Percentiles rank a stretch among this genome's conserved stretches.
These are phyloP conservation scores for Bellardia bayeri DNA, from an alignment of 2,888 invertebrate species.

Conservation along the genomic window DNA sequence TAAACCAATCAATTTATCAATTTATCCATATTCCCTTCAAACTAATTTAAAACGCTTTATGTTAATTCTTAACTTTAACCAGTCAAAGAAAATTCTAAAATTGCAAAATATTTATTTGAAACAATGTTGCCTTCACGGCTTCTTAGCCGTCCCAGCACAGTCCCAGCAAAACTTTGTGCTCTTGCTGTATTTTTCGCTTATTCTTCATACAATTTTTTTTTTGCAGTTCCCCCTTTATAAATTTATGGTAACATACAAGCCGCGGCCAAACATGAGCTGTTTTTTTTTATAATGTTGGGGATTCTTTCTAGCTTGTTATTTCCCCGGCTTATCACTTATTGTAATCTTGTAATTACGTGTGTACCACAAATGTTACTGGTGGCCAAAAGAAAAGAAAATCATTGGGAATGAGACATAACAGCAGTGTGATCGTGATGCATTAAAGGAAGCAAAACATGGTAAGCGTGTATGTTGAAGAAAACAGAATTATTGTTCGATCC, in stretches of 20 bases:
- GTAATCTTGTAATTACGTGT: constrained; percentile 77
- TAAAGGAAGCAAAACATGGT: neutral
- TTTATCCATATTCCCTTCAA: neutral
- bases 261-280: neutral
- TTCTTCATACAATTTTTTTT: neutral
- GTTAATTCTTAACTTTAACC: constrained; percentile 3
- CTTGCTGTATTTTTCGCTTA: neutral
- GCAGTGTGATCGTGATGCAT: neutral
- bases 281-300: constrained; percentile 3
- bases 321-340: constrained; percentile 74
- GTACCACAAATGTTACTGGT: constrained; percentile 75
- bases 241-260: neutral
- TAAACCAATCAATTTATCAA: no score
- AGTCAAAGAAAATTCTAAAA: constrained; percentile 13
- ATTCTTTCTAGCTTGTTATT: constrained; percentile 52
- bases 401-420: constrained; percentile 31
- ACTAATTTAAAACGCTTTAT: constrained; percentile 2
- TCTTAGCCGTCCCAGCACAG: neutral
- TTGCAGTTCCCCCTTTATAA: neutral
- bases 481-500: constrained; percentile 24
- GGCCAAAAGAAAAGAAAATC: constrained; percentile 51
- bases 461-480: neutral
- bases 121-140: constrained; percentile 21
- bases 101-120: neutral
- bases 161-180: neutral